Percentiles rank a stretch among this genome's conserved stretches.
phyloP scores from a whole-genome alignment of 2,888 invertebrate species.

The Drosophila lutescens region DNA sequence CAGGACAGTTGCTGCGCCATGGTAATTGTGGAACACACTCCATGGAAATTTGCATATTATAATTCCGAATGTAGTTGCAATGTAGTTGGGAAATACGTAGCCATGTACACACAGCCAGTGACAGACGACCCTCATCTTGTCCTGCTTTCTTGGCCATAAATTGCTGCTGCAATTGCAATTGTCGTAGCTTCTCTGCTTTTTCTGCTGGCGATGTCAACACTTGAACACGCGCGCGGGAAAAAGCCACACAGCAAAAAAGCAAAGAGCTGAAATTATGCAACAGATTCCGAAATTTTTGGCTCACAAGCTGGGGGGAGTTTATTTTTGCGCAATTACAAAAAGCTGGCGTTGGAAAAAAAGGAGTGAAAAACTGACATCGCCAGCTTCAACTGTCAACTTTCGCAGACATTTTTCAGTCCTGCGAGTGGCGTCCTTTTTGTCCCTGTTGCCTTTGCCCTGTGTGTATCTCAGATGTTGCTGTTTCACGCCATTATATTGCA shows the following conservation, averaged over 20 bases:
- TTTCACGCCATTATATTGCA: constrained; percentile 75
- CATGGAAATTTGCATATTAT: constrained; percentile 76
- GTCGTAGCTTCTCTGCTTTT: constrained; percentile 48
- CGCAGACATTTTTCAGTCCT: constrained; percentile 52
- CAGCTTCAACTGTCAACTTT: constrained; percentile 74
- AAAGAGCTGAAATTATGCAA: constrained; percentile 69
- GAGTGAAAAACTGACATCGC: constrained; percentile 58
- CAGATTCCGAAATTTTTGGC: constrained; percentile 71
- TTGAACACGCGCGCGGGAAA: constrained; percentile 75
- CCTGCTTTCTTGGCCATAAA: constrained; percentile 52
- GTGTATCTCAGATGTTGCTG: constrained; percentile 43
- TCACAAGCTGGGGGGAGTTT: constrained; percentile 46
- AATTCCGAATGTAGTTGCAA: constrained; percentile 35
- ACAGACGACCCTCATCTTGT: constrained; percentile 43
- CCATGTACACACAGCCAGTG: constrained; percentile 50
- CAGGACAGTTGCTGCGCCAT: constrained; percentile 31
- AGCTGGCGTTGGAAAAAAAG: constrained; percentile 25
- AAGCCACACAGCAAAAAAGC: constrained; percentile 56
- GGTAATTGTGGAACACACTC: constrained; percentile 59
- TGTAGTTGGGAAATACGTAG: constrained; percentile 14
- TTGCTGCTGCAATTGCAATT: constrained; percentile 75
- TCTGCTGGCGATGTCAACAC: constrained; percentile 69
- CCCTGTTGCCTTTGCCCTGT: constrained; percentile 8
- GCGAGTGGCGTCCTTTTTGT: constrained; percentile 33
- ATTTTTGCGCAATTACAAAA: constrained; percentile 74